phyloP scores from a whole-genome alignment of 2,797 vertebrate genomes.

The Oreochromis grahami region DNA sequence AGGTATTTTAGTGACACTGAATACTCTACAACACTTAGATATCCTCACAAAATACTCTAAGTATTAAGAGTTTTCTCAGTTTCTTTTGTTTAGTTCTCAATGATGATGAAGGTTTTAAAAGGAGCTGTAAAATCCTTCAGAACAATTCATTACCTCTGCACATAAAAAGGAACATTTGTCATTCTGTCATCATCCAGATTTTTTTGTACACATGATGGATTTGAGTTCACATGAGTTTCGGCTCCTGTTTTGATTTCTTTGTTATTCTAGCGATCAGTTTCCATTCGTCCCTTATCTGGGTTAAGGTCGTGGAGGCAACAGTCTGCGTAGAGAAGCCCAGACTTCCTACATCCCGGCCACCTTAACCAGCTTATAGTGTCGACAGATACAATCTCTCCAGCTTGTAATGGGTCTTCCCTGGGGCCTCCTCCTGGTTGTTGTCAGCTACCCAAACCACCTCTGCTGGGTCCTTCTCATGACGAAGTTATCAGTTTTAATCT shows the following conservation, averaged over 20 bases:
- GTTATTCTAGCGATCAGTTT: accelerated
- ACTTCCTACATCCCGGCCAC: neutral
- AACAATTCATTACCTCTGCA: neutral
- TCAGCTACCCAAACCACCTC: neutral
- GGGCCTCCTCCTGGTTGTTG: neutral
- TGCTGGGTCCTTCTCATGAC: neutral
- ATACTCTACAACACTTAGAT: neutral
- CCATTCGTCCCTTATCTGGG: neutral
- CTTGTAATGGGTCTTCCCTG: neutral
- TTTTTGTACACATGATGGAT: neutral
- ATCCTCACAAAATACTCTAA: neutral
- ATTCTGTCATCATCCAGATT: neutral
- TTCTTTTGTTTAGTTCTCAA: neutral
- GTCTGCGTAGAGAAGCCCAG: neutral
- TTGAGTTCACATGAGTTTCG: neutral
- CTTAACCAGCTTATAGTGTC: neutral
- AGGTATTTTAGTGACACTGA: neutral
- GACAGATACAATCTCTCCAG: neutral
- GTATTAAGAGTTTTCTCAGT: neutral
- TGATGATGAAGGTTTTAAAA: neutral
- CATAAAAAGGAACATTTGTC: neutral
- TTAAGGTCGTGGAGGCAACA: neutral
- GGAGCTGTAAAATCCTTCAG: neutral
- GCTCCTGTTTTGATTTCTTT: neutral
- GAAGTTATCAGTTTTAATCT: neutral